Evolutionary conservation across 2,797 vertebrate species (phyloP), one percentile per base, ranked within the genome.

Genomic region (Melanotaenia boesemani): DNA sequence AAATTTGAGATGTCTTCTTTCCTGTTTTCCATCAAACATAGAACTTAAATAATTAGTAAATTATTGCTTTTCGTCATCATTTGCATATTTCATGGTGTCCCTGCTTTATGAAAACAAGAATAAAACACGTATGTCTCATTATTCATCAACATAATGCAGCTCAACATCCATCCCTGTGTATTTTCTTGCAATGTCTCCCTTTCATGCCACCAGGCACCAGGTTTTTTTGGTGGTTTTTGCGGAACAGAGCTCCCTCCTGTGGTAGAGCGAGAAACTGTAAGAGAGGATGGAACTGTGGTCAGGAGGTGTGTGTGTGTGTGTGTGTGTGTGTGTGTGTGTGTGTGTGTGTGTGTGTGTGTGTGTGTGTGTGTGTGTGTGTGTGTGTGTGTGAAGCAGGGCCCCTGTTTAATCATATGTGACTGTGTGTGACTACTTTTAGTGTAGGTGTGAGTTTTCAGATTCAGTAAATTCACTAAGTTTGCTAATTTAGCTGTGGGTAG

Each of bases 211-310:
- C 69, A 98, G 97, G 97, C 96, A 71, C 82, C 97, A 82, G 91
- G 91, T 88, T 97, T 96, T 81, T 74, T 96, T 81, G 94, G 95
- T 90, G 94, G 90, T 83, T 93, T 89, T 83, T 85, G 88, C 82
- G 94, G 90, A 83, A 84, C 94, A 74, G 92, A 95, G 59, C 93
- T 95, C 36, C 95, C 96, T 46, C 89, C 74, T 88, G 94, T 97
- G 95, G 93, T 95, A 91, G 96, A 97, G 83, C 95, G 90, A 54
- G 91, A 96, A 79, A 92, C 94, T 89, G 83, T 92, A 85, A 96
- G 88, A 92, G 94, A 96, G 80, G 95, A 97, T 67, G 97, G 96
- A 91, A 95, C 96, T 63, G 75, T 97, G 85, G 88, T 97, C 90
- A 96, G 95, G 94, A 97, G 96, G 97, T 98, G 95, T 96, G 97